Evolutionary conservation across 2,888 invertebrate species (phyloP), one percentile per base, ranked within the genome.

Genomic region (Augochlorella aurata): DNA sequence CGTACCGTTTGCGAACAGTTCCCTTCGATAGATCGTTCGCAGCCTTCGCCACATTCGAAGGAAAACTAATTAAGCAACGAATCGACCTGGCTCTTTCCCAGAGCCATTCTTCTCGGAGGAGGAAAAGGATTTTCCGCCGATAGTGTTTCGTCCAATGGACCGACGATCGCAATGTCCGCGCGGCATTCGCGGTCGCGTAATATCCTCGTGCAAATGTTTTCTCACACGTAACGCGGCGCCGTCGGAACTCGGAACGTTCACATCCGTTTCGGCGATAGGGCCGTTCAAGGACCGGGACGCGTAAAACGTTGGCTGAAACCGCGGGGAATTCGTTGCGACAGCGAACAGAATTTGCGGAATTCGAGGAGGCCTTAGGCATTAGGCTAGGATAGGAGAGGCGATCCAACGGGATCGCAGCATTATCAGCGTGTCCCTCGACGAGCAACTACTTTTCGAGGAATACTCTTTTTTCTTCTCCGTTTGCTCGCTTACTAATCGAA

Each of bases 211-310:
- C 79, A 84, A 84, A 84, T 76, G 66, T 83, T 79, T 67, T 71
- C 76, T 44, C 79, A 50, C 73, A 47, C 75, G 78, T 66, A 82
- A 82, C 61, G 14, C 67, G 2, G 29, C 38, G 38, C 5, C 38
- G 38, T 38, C 38, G 38, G 38, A 38, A 38, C 38, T 38, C 38
- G 38, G 68, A 78, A 54, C 82, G 74, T 38, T 76, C 74, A 66
- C 75, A 87, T 86, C 87, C 87, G 85, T 79, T 77, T 86, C 21
- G 73, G 45, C 58, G 72, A 79, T 72, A 65, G 54, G 38, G 9
- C 58, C n/a, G 66, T 29, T 66, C 68, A 74, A 69, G 82, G 70
- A 63, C 52, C 65, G 58, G 21, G 18, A 54, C 50, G 77, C 50
- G 77, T 65, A 21, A 69, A 52, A 18, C 38, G 7, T 4, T 5